Evolutionary conservation across 2,888 invertebrate genomes (phyloP), one percentile per base, ranked within the genome.

Genomic region (Ormyrus thymus): DNA sequence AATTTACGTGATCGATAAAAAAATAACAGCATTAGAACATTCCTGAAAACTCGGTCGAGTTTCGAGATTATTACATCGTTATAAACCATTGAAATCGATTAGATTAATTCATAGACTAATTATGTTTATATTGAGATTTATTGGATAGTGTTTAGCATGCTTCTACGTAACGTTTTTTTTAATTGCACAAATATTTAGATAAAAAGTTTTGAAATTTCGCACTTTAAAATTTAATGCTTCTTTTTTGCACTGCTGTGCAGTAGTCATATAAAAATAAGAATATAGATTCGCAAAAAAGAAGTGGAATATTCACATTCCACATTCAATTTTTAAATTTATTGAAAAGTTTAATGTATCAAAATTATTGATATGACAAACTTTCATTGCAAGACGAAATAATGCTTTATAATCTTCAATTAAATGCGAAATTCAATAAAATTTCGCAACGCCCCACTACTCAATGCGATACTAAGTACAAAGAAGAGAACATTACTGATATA

Each of bases 11-110:
- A 59, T 53, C 45, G 64, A 70, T 66, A 59, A 65, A 59, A n/a
- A 66, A 56, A 58, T 65, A 72, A 61, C 11, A 76, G 43, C 71
- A 79, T 74, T 69, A 74, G 62, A 9, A 79, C 79, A 79, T 79
- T 79, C 79, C 79, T 76, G 61, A 79, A 74, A 74, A 65, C 66
- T 79, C 62, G 50, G 64, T 74, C 64, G 69, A 76, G 61, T 68
- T 72, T 76, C 62, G 48, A 75, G 61, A 75, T 66, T 66, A 79
- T 53, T 70, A 48, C 43, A 72, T 75, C 62, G 62, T 76, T 79
- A 48, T 79, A 76, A 76, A 72, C 71, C 15, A 56, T 65, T 56
- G 72, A 75, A 45, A 71, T 13, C 61, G 62, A 68, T 71, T 71
- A 75, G 59, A 75, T 59, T 69, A 71, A 66, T 71, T 75, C 6